Conservation (phyloP, 2,888 invertebrate species). For the Odontothrips loti region DNA sequence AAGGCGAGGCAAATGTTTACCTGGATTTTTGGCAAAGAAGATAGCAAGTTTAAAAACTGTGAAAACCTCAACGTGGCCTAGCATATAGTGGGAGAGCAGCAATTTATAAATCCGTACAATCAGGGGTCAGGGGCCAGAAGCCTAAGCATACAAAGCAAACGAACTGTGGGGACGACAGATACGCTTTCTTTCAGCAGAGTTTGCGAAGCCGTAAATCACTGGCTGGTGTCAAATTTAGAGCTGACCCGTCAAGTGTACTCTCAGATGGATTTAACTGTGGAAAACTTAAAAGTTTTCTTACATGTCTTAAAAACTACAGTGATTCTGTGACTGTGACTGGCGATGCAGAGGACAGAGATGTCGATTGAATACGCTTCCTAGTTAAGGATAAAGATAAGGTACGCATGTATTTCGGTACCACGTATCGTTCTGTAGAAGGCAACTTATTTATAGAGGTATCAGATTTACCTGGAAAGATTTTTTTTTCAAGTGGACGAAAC, state of each 20-base stretch:
- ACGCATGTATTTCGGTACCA: neutral
- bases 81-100: neutral
- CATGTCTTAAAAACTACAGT: neutral
- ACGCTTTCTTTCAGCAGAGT: neutral
- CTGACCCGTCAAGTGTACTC: neutral
- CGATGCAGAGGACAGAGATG: neutral
- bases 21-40: slow-evolving; percentile 86
- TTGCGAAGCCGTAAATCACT: neutral
- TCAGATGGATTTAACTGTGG: neutral
- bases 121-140: neutral
- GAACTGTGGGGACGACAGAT: neutral
- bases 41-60: slow-evolving; percentile 87
- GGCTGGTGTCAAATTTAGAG: neutral
- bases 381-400: neutral
- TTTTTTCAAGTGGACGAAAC: neutral
- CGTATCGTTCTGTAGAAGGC: too few relatives aligned
- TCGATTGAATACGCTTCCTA: neutral
- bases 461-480: too few relatives aligned
- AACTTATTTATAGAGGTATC: too few relatives aligned
- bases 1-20: slow-evolving; percentile 89
- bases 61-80: slow-evolving; percentile 71
- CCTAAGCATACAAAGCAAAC: neutral
- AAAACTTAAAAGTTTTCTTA: neutral
- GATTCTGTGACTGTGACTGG: neutral
- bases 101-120: neutral